Evolutionary conservation across 2,888 invertebrate genomes (phyloP).

Genomic region (Timema cristinae): DNA sequence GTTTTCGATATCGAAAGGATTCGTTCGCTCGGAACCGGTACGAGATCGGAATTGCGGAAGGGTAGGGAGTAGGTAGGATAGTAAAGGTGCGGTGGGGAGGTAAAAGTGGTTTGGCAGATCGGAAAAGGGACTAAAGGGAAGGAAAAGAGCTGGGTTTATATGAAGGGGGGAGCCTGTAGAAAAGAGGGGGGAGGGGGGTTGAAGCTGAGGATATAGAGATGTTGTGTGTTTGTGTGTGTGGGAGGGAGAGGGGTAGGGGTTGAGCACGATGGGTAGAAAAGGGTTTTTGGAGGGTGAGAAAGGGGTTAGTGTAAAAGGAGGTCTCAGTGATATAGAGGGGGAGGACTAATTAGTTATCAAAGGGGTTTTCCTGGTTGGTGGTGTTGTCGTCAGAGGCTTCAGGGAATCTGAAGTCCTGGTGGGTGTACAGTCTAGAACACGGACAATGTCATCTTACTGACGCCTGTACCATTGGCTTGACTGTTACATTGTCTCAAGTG

Average conservation of each 20-base stretch:
- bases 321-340: conserved; percentile 12
- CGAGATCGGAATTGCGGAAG: conserved; percentile 8
- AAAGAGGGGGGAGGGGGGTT: background rate
- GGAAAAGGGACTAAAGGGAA: conserved; percentile 21
- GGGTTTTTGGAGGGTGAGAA: conserved; percentile 14
- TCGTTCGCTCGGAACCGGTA: conserved; percentile 22
- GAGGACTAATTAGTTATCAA: conserved; percentile 31
- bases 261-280: conserved; percentile 20
- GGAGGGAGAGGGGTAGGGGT: conserved; percentile 25
- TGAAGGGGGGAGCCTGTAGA: conserved; percentile 22
- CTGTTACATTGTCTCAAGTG: too few species aligned
- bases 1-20: conserved; percentile 27
- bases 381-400: conserved; percentile 24
- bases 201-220: conserved; percentile 25
- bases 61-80: conserved; percentile 16
- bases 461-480: too few species aligned
- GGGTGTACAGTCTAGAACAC: conserved; percentile 17
- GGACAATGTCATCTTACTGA: too few species aligned
- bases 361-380: conserved; percentile 27
- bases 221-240: conserved; percentile 32
- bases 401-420: conserved; percentile 23
- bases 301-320: background rate
- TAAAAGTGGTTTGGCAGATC: conserved; percentile 25
- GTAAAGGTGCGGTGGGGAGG: conserved; percentile 8
- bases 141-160: conserved; percentile 23